Percentiles rank a stretch among this genome's conserved stretches.
Evolutionary conservation across 2,113 vertebrate species (phyloP).

Genomic region (Athene cunicularia): DNA sequence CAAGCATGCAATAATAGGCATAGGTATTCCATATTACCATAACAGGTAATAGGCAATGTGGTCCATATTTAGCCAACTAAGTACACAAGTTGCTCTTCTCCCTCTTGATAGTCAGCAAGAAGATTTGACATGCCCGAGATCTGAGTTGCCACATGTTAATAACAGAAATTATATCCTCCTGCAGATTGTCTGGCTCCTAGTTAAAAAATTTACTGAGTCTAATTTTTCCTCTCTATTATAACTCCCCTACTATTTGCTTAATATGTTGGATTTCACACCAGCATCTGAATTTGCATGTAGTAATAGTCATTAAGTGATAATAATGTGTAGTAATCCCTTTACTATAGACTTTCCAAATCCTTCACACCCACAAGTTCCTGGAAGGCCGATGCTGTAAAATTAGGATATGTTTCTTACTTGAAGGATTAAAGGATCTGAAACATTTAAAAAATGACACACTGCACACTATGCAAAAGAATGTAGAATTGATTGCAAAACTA

Average conservation of each 20-base stretch:
- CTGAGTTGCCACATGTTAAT: not conserved
- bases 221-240: not conserved
- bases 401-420: not conserved
- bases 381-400: not conserved
- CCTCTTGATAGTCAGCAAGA: not conserved
- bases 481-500: not conserved
- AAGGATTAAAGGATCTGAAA: constrained; percentile 35
- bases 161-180: not conserved
- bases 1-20: not conserved
- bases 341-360: constrained; percentile 8
- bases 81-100: not conserved
- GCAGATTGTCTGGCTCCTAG: not conserved
- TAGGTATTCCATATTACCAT: not conserved
- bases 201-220: not conserved
- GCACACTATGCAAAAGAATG: not conserved
- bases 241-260: not conserved
- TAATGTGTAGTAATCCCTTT: constrained; percentile 30
- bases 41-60: not conserved
- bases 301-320: not conserved
- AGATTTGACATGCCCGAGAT: not conserved
- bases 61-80: not conserved
- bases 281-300: not conserved
- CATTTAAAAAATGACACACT: not conserved
- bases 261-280: not conserved
- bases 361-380: constrained; percentile 8